Evolutionary conservation across 1,140 invertebrate genomes (phyloP).

Genomic region (Coptotermes formosanus): DNA sequence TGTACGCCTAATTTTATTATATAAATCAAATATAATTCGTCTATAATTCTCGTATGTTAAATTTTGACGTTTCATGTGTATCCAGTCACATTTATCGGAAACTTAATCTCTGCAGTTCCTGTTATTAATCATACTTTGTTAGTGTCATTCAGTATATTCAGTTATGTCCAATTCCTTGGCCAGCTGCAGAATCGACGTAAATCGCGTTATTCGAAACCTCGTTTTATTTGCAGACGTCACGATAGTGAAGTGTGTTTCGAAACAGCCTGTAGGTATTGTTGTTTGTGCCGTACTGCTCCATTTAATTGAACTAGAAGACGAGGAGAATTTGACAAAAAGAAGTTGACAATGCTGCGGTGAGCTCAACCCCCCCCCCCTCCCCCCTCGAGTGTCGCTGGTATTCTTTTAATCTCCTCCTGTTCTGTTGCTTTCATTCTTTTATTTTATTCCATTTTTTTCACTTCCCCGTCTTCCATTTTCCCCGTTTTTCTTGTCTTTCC

Average conservation of each 20-base stretch:
- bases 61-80: too few species aligned
- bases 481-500: not conserved
- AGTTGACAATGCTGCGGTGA: not conserved
- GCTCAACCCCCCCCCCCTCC: not conserved
- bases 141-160: too few species aligned
- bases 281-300: constrained; percentile 1
- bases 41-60: too few species aligned
- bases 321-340: constrained; percentile 13
- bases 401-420: constrained; percentile 4
- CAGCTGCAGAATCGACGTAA: too few species aligned
- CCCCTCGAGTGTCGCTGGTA: not conserved
- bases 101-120: too few species aligned
- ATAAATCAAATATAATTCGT: too few species aligned
- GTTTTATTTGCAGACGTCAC: too few species aligned
- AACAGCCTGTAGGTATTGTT: not conserved
- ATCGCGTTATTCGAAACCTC: too few species aligned
- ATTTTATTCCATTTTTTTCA: not conserved
- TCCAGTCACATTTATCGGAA: too few species aligned
- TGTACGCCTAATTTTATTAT: too few species aligned
- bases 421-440: constrained; percentile 8
- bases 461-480: not conserved
- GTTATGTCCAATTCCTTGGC: too few species aligned
- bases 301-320: constrained; percentile 16
- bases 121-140: too few species aligned
- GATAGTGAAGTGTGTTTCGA: not conserved